Conservation (phyloP, 2,888 invertebrate genomes). For the Pseudoips prasinana region DNA sequence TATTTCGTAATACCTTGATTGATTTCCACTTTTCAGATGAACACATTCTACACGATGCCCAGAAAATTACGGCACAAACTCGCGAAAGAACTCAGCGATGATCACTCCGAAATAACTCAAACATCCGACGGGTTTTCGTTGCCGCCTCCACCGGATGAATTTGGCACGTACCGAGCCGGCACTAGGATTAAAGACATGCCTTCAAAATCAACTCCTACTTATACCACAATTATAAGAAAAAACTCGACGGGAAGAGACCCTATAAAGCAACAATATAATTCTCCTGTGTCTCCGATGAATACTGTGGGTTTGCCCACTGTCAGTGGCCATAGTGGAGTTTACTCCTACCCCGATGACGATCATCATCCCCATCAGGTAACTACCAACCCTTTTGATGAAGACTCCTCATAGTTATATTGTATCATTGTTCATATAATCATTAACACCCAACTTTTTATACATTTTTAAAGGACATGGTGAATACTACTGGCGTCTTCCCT, state of each 20-base stretch:
- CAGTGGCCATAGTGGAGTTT: conserved; percentile 53
- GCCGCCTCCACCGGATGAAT: conserved; percentile 75
- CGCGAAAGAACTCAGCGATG: conserved; percentile 65
- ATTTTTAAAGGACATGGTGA: conserved; percentile 50
- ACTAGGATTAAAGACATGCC: conserved; percentile 66
- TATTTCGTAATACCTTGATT: no score
- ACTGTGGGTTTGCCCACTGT: conserved; percentile 67
- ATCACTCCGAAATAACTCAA: conserved; percentile 67
- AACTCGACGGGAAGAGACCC: conserved; percentile 51
- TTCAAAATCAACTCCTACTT: conserved; percentile 55
- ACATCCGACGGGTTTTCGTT: conserved; percentile 71
- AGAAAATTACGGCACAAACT: conserved; percentile 65
- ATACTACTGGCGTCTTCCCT: conserved; percentile 41
- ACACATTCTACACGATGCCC: conserved; percentile 76
- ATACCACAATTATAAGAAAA: conserved; percentile 59
- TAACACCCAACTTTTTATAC: conserved; percentile 38
- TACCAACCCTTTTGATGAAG: conserved; percentile 71
- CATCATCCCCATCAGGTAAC: conserved; percentile 57
- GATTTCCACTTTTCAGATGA: conserved; percentile 67
- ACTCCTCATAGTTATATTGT: conserved; percentile 42
- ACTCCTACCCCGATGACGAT: conserved; percentile 67
- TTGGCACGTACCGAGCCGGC: conserved; percentile 65
- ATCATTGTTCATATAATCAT: conserved; percentile 24
- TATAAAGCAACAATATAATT: conserved; percentile 50
- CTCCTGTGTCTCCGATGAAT: conserved; percentile 61